These are phyloP conservation scores for Osmerus mordax DNA, from an alignment of 2,113 vertebrate genomes.

Conservation along the genomic window DNA sequence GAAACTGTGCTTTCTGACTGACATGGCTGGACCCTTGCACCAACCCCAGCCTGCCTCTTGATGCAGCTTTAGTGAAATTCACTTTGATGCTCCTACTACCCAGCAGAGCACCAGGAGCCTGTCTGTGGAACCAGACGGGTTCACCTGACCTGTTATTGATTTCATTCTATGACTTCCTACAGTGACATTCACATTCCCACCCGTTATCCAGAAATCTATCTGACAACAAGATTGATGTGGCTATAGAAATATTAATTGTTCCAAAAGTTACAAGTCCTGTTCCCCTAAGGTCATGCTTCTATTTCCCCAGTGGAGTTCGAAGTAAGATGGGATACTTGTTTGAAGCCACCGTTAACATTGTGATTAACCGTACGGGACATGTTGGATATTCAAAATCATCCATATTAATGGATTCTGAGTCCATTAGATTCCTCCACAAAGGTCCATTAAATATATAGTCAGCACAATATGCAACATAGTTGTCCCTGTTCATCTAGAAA, in stretches of 20 bases:
- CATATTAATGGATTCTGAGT: too few species aligned
- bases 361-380: too few species aligned
- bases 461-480: background rate
- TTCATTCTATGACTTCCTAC: constrained; percentile 66
- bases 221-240: constrained; percentile 66
- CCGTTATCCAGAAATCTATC: constrained; percentile 72
- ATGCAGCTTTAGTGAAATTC: constrained; percentile 55
- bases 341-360: too few species aligned
- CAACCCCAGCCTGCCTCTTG: constrained; percentile 59
- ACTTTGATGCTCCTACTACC: constrained; percentile 70
- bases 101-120: constrained; percentile 39
- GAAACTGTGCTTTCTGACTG: constrained; percentile 56
- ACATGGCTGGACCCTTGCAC: constrained; percentile 55
- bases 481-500: constrained; percentile 14
- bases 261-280: constrained; percentile 54
- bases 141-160: constrained; percentile 76
- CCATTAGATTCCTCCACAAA: too few species aligned
- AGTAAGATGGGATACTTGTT: too few species aligned
- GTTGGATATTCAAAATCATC: too few species aligned
- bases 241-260: constrained; percentile 69
- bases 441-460: too few species aligned
- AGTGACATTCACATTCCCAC: constrained; percentile 75
- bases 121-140: constrained; percentile 52
- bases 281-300: constrained; percentile 29
- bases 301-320: too few species aligned